A percentile compares a stretch with the other conserved stretches of the same genome.
Evolutionary conservation across 2,888 invertebrate genomes (phyloP).

Genomic region (Agrypnus murinus): DNA sequence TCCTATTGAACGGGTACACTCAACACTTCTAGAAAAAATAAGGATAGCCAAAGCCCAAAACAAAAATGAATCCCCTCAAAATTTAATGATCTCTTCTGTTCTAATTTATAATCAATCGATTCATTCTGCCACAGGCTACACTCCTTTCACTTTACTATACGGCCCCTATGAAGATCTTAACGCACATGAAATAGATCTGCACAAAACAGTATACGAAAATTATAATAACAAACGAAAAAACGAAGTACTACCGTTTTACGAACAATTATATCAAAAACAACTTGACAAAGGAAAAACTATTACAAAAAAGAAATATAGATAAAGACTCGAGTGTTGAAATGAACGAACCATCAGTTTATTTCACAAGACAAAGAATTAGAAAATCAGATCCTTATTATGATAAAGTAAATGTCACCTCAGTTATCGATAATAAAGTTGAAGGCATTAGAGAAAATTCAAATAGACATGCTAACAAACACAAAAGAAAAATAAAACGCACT

Average conservation of each 20-base stretch:
- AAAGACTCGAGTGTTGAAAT: slow-evolving; percentile 40
- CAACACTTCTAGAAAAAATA: slow-evolving; percentile 42
- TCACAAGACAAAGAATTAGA: slow-evolving; percentile 14
- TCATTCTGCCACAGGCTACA: slow-evolving; percentile 44
- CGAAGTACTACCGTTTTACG: slow-evolving; percentile 37
- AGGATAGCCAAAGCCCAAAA: slow-evolving; percentile 29
- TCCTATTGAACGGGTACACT: too few relatives aligned
- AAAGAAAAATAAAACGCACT: slow-evolving; percentile 45
- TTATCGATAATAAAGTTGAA: slow-evolving; percentile 47
- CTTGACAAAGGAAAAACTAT: slow-evolving; percentile 36
- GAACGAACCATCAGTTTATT: slow-evolving; percentile 40
- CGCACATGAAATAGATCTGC: slow-evolving; percentile 51
- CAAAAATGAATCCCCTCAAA: neutral
- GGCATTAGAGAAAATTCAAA: slow-evolving; percentile 47
- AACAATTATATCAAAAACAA: too few relatives aligned
- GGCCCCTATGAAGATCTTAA: slow-evolving; percentile 54
- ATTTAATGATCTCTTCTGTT: slow-evolving; percentile 27
- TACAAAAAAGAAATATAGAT: slow-evolving; percentile 36
- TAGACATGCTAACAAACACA: slow-evolving; percentile 43
- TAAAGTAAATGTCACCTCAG: slow-evolving; percentile 47
- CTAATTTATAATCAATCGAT: slow-evolving; percentile 35
- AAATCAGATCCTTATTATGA: too few relatives aligned
- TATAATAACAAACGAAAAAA: slow-evolving; percentile 44
- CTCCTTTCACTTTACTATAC: slow-evolving; percentile 49
- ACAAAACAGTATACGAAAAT: too few relatives aligned